Conservation (phyloP, 1,140 invertebrate genomes). For the Elymnias hypermnestra region DNA sequence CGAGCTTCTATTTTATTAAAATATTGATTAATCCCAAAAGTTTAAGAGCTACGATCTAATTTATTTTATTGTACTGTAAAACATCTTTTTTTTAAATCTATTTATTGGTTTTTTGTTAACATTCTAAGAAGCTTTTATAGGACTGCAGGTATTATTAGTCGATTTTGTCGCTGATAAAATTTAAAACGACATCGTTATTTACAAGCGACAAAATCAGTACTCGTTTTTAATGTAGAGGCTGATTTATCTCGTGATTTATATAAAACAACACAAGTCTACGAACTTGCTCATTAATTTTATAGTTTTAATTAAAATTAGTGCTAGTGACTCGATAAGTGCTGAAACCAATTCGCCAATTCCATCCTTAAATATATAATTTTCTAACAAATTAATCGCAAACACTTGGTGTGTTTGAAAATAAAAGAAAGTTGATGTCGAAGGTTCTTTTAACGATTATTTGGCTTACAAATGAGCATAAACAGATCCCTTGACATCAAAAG, state of each 20-base stretch:
- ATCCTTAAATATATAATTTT: background rate
- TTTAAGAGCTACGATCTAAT: slow-evolving; percentile 4
- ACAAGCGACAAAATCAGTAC: slow-evolving; percentile 14
- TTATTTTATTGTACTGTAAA: background rate
- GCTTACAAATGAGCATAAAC: slow-evolving; percentile 31
- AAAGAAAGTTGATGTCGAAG: slow-evolving; percentile 52
- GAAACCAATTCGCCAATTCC: slow-evolving; percentile 18
- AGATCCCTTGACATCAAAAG: slow-evolving; percentile 59
- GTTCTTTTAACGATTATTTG: slow-evolving; percentile 42
- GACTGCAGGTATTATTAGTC: slow-evolving; percentile 9
- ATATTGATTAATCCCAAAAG: slow-evolving; percentile 15
- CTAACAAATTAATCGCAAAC: background rate
- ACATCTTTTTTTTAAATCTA: slow-evolving; percentile 6
- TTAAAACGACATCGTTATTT: background rate
- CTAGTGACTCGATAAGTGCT: slow-evolving; percentile 13
- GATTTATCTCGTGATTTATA: slow-evolving; percentile 8
- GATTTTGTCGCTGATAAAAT: slow-evolving; percentile 16
- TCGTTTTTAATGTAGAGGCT: slow-evolving; percentile 2
- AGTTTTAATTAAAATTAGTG: slow-evolving; percentile 5
- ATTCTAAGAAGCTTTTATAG: slow-evolving; percentile 16
- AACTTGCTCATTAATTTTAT: slow-evolving; percentile 19
- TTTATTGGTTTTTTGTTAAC: slow-evolving; percentile 12
- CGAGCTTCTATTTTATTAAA: background rate
- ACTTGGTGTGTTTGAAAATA: slow-evolving; percentile 7
- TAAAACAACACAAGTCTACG: slow-evolving; percentile 21